Evolutionary conservation across 2,113 vertebrate genomes (phyloP).

Genomic region (Pardalotus punctatus): DNA sequence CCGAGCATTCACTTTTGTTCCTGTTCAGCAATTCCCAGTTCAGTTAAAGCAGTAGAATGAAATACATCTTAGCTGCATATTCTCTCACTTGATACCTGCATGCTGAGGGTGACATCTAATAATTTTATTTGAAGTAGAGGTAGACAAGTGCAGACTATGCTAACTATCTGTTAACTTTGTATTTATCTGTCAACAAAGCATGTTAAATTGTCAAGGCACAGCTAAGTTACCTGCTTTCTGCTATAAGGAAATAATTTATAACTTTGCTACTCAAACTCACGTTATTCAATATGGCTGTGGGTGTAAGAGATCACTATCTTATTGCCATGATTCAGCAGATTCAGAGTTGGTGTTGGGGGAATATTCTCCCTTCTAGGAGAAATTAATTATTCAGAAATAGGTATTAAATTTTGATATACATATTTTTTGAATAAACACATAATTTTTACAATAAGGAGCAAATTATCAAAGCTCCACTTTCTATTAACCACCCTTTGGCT

Average conservation of each 20-base stretch:
- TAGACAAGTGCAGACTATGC: background rate
- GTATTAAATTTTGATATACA: background rate
- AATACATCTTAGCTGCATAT: background rate
- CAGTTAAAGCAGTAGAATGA: background rate
- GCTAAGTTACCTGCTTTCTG: background rate
- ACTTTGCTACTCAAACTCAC: accelerated
- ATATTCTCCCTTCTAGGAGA: background rate
- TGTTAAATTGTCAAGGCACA: background rate
- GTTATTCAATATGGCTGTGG: accelerated
- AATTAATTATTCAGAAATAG: background rate
- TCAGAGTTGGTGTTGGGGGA: background rate
- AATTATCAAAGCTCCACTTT: background rate
- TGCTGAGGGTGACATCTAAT: background rate
- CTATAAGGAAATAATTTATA: background rate
- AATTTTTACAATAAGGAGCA: background rate
- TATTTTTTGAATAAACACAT: background rate
- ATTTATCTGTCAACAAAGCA: background rate
- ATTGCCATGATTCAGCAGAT: background rate
- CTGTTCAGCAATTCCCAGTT: background rate
- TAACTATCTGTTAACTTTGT: background rate
- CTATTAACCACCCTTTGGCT: background rate
- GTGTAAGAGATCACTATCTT: background rate
- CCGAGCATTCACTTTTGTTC: background rate
- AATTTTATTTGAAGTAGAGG: background rate
- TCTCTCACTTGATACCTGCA: background rate